Conservation (phyloP, 2,797 vertebrate species). For the Acomys russatus region DNA sequence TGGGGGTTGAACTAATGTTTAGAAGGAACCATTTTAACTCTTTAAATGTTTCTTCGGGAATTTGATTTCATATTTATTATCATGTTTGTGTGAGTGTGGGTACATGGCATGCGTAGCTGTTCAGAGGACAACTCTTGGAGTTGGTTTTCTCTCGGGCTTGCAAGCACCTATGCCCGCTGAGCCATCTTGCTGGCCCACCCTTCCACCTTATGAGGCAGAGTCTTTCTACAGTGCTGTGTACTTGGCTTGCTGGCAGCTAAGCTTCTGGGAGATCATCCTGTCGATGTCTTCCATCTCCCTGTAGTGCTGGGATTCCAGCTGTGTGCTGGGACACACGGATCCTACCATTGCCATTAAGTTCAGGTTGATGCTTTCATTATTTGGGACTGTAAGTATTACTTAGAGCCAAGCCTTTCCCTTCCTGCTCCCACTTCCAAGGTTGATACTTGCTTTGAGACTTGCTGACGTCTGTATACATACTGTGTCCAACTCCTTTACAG, state of each 20-base stretch:
- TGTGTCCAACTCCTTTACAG: neutral
- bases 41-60: conserved; percentile 13
- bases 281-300: neutral
- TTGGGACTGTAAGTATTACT: neutral
- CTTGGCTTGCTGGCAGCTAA: neutral
- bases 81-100: neutral
- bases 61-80: conserved; percentile 55
- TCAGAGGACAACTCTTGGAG: neutral
- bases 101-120: neutral
- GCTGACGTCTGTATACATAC: neutral
- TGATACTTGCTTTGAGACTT: neutral
- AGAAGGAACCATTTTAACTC: conserved; percentile 18
- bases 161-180: neutral
- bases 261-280: neutral
- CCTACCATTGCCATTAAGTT: neutral
- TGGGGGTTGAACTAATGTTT: neutral
- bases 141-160: neutral
- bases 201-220: neutral
- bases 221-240: neutral
- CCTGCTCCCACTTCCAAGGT: neutral
- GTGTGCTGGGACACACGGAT: neutral
- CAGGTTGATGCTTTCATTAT: neutral
- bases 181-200: neutral
- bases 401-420: conserved; percentile 17
- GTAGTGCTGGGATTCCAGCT: neutral